Evolutionary conservation across 2,888 invertebrate genomes (phyloP).

Genomic region (Subacronicta megacephala): DNA sequence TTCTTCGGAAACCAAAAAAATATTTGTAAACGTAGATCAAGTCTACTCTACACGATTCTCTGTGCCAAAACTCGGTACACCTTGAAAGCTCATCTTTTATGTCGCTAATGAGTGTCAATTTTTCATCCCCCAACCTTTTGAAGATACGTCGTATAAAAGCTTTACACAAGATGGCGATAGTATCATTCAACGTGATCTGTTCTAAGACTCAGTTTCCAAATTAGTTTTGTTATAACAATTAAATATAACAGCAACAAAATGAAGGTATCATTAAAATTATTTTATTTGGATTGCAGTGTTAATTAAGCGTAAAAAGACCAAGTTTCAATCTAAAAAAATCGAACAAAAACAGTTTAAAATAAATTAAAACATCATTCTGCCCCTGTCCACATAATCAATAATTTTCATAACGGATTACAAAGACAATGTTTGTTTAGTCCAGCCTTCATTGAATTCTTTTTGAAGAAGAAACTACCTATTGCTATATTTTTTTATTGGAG

Average conservation of each 20-base stretch:
- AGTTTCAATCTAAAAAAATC: too few relatives aligned
- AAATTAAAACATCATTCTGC: too few relatives aligned
- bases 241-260: constrained; percentile 39
- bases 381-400: too few relatives aligned
- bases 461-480: too few relatives aligned
- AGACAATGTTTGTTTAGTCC: too few relatives aligned
- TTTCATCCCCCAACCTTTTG: constrained; percentile 78
- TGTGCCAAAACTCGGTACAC: constrained; percentile 63
- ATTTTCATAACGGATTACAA: too few relatives aligned
- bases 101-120: constrained; percentile 75
- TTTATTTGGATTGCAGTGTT: constrained; percentile 40
- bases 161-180: constrained; percentile 49
- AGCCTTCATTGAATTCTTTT: too few relatives aligned
- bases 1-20: background rate
- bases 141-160: constrained; percentile 75
- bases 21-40: background rate
- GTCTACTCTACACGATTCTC: constrained; percentile 61
- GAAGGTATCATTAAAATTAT: constrained; percentile 55
- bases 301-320: background rate
- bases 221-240: background rate
- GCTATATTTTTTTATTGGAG: too few relatives aligned
- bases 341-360: too few relatives aligned
- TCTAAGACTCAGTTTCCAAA: constrained; percentile 11
- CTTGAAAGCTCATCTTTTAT: constrained; percentile 82
- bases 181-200: constrained; percentile 56